phyloP scores from a whole-genome alignment of 2,113 vertebrate species.

The Anhinga rufa region DNA sequence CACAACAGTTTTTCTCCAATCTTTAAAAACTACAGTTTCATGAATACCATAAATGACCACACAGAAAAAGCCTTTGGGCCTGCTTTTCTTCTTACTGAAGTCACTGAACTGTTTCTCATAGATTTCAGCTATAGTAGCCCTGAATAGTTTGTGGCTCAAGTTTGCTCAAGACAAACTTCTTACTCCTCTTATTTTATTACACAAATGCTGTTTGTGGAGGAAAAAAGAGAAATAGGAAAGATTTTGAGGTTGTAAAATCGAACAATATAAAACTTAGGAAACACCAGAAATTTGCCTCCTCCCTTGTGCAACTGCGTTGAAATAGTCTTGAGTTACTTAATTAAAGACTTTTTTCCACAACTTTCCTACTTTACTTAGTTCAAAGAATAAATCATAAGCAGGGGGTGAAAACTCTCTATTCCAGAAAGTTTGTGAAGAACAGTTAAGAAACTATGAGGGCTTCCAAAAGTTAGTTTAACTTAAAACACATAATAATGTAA shows the following conservation, averaged over 20 bases:
- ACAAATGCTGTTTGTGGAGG: not conserved
- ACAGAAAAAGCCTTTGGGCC: not conserved
- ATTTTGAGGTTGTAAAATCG: not conserved
- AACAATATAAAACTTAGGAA: not conserved
- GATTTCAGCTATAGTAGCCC: not conserved
- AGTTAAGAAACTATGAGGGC: not conserved
- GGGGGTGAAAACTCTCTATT: not conserved
- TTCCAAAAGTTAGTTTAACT: not conserved
- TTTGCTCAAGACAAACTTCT: not conserved
- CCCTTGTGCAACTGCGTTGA: not conserved
- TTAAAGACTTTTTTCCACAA: not conserved
- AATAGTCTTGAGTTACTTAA: not conserved
- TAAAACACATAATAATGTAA: not conserved
- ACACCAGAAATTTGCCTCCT: not conserved
- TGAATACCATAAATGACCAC: not conserved
- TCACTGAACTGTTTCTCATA: not conserved
- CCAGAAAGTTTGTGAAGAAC: not conserved
- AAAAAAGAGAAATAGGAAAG: not conserved
- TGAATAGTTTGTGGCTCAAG: not conserved
- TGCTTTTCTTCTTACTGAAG: not conserved
- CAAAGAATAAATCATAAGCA: not conserved
- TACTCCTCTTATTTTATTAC: not conserved
- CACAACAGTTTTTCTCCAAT: not conserved
- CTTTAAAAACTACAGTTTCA: not conserved
- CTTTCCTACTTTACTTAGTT: not conserved